These are phyloP conservation scores for Donacobius atricapilla DNA, from an alignment of 2,113 vertebrate species.

Conservation along the genomic window DNA sequence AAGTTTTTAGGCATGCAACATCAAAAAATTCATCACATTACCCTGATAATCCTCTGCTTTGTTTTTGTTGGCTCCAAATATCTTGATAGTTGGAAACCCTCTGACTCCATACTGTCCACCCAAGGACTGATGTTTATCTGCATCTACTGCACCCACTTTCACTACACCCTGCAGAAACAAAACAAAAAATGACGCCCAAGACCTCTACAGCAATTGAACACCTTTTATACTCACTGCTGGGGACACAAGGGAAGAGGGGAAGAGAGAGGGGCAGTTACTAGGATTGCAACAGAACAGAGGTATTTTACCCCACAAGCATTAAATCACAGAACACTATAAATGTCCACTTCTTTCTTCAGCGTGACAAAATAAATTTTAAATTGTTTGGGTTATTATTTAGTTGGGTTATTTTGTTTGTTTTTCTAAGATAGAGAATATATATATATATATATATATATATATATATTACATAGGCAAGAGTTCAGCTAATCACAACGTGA, in stretches of 20 bases:
- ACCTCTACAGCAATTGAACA: neutral
- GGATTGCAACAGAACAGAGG: neutral
- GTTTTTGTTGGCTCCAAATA: slow-evolving; percentile 95
- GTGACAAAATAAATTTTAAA: neutral
- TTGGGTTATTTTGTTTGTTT: neutral
- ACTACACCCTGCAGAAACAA: slow-evolving; percentile 82
- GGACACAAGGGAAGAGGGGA: neutral
- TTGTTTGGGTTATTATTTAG: neutral
- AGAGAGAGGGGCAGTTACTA: neutral
- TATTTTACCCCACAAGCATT: neutral
- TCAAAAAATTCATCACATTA: slow-evolving; percentile 39
- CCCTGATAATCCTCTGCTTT: slow-evolving; percentile 95
- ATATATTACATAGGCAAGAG: neutral
- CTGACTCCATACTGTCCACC: slow-evolving; percentile 89
- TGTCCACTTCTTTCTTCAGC: neutral
- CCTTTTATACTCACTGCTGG: neutral
- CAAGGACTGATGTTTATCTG: slow-evolving; percentile 90
- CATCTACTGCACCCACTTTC: slow-evolving; percentile 93
- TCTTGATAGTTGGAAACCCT: slow-evolving; percentile 96
- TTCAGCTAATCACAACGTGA: neutral
- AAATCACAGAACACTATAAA: neutral
- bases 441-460: no score
- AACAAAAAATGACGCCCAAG: neutral
- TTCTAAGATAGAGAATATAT: neutral
- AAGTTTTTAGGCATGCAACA: neutral